Conservation (phyloP, 2,797 vertebrate genomes). For the Odontamblyopus lacepedii region DNA sequence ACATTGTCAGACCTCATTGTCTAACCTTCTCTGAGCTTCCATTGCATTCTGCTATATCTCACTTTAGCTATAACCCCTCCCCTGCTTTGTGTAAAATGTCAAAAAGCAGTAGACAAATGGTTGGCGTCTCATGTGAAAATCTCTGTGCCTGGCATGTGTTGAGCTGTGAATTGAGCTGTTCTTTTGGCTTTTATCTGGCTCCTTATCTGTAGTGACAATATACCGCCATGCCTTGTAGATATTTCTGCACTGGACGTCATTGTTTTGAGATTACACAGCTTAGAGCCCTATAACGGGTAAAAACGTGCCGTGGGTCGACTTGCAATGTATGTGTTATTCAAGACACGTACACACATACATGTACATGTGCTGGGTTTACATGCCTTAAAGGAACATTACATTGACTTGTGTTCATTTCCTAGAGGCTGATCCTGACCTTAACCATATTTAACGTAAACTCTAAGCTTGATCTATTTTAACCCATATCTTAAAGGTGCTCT, state of each 20-base stretch:
- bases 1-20: conserved; percentile 7
- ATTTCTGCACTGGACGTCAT: conserved; percentile 46
- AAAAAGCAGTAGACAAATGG: conserved; percentile 27
- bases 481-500: too few relatives aligned
- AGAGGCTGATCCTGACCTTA: too few relatives aligned
- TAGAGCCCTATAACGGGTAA: conserved; percentile 30
- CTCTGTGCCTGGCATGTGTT: conserved; percentile 24
- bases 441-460: too few relatives aligned
- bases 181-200: conserved; percentile 47
- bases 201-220: conserved; percentile 67
- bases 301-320: conserved; percentile 12
- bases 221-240: conserved; percentile 63
- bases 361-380: too few relatives aligned
- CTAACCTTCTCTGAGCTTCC: conserved; percentile 2
- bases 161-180: conserved; percentile 27
- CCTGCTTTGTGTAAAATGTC: conserved; percentile 15
- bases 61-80: conserved; percentile 9
- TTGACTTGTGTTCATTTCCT: too few relatives aligned
- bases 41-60: not conserved
- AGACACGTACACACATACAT: not conserved
- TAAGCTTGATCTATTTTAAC: too few relatives aligned
- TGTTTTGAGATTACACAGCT: conserved; percentile 62
- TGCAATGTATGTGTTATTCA: conserved; percentile 19
- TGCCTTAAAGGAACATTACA: too few relatives aligned
- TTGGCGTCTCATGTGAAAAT: conserved; percentile 22